Conservation (phyloP, 1,140 invertebrate genomes). For the Oryctes rhinoceros region DNA sequence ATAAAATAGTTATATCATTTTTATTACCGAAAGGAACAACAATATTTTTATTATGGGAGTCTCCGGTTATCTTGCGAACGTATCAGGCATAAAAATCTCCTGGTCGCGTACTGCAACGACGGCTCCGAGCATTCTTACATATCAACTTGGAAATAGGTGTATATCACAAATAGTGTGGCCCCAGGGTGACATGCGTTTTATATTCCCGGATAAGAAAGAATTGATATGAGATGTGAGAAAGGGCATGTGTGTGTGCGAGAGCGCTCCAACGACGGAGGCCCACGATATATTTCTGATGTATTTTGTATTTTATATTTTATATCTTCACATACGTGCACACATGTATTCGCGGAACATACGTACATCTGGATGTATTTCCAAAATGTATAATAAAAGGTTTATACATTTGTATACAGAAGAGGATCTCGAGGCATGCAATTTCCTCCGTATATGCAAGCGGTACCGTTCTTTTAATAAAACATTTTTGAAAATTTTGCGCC, state of each 20-base stretch:
- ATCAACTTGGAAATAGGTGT: conserved; percentile 47
- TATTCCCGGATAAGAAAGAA: conserved; percentile 49
- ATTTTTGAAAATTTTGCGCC: neutral
- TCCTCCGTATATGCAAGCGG: conserved; percentile 15
- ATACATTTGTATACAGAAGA: conserved; percentile 12
- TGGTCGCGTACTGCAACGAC: conserved; percentile 40
- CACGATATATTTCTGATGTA: conserved; percentile 36
- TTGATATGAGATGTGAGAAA: conserved; percentile 52
- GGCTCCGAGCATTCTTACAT: conserved; percentile 41
- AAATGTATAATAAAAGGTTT: conserved; percentile 37
- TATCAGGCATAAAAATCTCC: conserved; percentile 47
- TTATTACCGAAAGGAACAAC: conserved; percentile 41
- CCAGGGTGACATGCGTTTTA: conserved; percentile 51
- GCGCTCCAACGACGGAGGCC: neutral
- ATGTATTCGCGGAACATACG: neutral
- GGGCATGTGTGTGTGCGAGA: conserved; percentile 46
- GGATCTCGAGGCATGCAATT: neutral
- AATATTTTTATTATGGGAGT: conserved; percentile 48
- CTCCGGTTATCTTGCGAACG: conserved; percentile 43
- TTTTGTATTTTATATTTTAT: conserved; percentile 37
- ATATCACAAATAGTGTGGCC: conserved; percentile 52
- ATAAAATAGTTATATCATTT: conserved; percentile 42
- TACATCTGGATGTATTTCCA: conserved; percentile 34
- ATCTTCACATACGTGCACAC: conserved; percentile 10
- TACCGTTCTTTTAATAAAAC: neutral